Conservation (phyloP, 1,140 invertebrate species). For the Dolichoris vasculosae region DNA sequence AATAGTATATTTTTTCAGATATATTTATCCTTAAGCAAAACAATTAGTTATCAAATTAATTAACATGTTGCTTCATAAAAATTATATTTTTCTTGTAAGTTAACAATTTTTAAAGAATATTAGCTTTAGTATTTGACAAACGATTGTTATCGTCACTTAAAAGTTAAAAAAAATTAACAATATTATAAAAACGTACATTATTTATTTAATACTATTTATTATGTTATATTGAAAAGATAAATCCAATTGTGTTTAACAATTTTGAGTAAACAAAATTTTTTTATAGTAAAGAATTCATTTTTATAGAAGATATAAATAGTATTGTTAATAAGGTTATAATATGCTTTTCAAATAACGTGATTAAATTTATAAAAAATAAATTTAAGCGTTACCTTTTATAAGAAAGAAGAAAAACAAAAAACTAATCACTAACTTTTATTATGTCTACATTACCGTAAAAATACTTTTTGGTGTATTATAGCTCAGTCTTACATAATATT, state of each 20-base stretch:
- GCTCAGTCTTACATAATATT: constrained; percentile 3
- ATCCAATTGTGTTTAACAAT: not conserved
- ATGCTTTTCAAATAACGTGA: not conserved
- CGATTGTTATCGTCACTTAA: too few relatives aligned
- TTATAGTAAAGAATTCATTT: not conserved
- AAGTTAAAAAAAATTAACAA: too few relatives aligned
- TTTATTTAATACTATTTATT: too few relatives aligned
- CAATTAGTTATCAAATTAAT: not conserved
- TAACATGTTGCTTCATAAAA: not conserved
- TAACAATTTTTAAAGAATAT: too few relatives aligned
- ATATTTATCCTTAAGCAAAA: not conserved
- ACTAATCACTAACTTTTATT: not conserved
- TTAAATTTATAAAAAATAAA: not conserved
- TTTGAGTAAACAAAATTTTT: not conserved
- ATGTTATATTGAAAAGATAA: not conserved
- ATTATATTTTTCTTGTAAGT: not conserved
- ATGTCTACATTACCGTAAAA: not conserved
- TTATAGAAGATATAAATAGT: not conserved
- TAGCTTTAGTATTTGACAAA: too few relatives aligned
- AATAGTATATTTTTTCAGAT: not conserved
- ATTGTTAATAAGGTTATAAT: not conserved
- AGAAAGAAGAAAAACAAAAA: not conserved
- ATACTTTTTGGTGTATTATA: not conserved
- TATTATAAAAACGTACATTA: too few relatives aligned
- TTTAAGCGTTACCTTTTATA: not conserved